Evolutionary conservation across 2,888 invertebrate species (phyloP).

Genomic region (Eristalis pertinax): DNA sequence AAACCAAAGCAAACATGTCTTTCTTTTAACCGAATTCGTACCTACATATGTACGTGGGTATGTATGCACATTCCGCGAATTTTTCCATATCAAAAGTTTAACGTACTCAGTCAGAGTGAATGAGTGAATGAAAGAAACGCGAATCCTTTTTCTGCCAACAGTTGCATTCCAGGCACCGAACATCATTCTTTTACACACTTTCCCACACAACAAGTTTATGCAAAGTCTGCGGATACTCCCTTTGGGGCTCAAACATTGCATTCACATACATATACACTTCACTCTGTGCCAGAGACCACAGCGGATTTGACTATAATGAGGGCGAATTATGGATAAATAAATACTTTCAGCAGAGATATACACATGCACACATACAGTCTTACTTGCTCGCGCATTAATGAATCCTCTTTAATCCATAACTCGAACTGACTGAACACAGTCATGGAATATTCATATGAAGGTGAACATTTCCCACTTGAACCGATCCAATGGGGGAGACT

Average conservation of each 20-base stretch:
- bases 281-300: not conserved
- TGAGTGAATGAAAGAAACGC: slow-evolving; percentile 3
- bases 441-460: slow-evolving; percentile 58
- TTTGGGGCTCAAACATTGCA: slow-evolving; percentile 31
- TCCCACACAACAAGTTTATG: slow-evolving; percentile 41
- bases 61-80: slow-evolving; percentile 8
- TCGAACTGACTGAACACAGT: slow-evolving; percentile 27
- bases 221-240: slow-evolving; percentile 50
- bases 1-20: slow-evolving; percentile 7
- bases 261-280: slow-evolving; percentile 18
- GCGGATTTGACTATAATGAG: slow-evolving; percentile 57
- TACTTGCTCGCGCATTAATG: slow-evolving; percentile 10
- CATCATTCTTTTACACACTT: slow-evolving; percentile 28
- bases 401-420: slow-evolving; percentile 36
- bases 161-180: slow-evolving; percentile 39
- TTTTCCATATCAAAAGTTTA: slow-evolving; percentile 32
- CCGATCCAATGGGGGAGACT: slow-evolving; percentile 18
- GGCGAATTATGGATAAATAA: slow-evolving; percentile 59
- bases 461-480: slow-evolving; percentile 55
- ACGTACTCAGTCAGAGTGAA: slow-evolving; percentile 2
- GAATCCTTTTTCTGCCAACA: slow-evolving; percentile 31
- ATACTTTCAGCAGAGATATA: slow-evolving; percentile 24
- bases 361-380: slow-evolving; percentile 15
- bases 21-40: not conserved
- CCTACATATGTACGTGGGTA: not conserved